These are phyloP conservation scores for Ectemnius cavifrons DNA, from an alignment of 2,888 invertebrate genomes.

Conservation along the genomic window DNA sequence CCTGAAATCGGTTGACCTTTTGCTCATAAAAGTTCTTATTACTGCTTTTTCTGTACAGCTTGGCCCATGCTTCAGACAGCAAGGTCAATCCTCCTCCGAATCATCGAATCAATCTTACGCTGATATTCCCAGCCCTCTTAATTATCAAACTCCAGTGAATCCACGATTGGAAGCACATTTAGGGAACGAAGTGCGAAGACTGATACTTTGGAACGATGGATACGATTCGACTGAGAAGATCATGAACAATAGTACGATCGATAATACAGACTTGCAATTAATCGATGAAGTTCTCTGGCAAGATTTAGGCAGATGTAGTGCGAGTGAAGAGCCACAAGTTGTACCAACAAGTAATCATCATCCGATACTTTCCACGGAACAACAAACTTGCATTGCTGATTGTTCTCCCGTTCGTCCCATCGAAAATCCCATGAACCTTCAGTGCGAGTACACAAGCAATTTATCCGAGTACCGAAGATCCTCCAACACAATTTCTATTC, in stretches of 20 bases:
- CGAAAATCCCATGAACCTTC: neutral
- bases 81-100: conserved; percentile 60
- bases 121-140: conserved; percentile 66
- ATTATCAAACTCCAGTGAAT: conserved; percentile 57
- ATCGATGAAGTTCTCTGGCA: conserved; percentile 64
- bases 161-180: conserved; percentile 57
- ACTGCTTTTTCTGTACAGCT: conserved; percentile 18
- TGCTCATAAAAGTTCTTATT: neutral
- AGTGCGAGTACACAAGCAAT: neutral
- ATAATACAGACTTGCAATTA: conserved; percentile 60
- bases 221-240: conserved; percentile 55
- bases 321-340: conserved; percentile 57
- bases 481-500: too few species aligned
- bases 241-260: conserved; percentile 56
- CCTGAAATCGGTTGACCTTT: too few species aligned
- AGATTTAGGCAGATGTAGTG: conserved; percentile 39
- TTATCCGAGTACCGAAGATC: too few species aligned
- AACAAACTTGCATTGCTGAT: neutral
- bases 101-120: conserved; percentile 68
- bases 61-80: conserved; percentile 37
- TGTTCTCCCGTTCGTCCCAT: neutral
- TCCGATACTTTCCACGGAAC: neutral
- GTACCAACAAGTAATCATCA: conserved; percentile 39
- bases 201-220: conserved; percentile 42
- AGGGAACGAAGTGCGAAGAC: conserved; percentile 47